phyloP scores from a whole-genome alignment of 2,113 vertebrate species.

The Excalfactoria chinensis region DNA sequence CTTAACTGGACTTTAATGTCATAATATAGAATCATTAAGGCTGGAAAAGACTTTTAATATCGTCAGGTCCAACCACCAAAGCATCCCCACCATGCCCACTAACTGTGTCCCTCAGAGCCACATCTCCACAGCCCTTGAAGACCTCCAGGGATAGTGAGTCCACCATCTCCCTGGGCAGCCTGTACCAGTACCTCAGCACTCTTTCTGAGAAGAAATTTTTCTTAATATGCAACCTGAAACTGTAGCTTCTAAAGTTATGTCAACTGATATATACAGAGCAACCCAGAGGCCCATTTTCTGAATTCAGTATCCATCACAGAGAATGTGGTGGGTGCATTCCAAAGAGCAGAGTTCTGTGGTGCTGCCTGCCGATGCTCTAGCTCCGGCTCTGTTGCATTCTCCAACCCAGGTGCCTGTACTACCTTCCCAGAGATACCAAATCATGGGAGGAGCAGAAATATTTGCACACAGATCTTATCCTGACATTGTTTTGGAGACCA shows the following conservation, averaged over 20 bases:
- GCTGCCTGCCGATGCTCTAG: background rate
- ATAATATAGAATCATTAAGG: background rate
- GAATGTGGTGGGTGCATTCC: rapidly evolving
- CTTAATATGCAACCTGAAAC: too few relatives aligned
- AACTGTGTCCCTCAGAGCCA: too few relatives aligned
- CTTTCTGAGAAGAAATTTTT: too few relatives aligned
- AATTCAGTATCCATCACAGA: background rate
- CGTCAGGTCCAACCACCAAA: too few relatives aligned
- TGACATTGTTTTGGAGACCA: background rate
- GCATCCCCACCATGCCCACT: too few relatives aligned
- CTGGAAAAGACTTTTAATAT: too few relatives aligned
- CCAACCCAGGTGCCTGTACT: background rate
- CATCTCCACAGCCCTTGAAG: too few relatives aligned
- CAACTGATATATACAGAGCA: background rate
- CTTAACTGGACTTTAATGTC: background rate
- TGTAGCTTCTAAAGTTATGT: background rate
- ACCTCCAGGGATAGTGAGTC: too few relatives aligned
- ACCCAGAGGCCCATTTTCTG: background rate
- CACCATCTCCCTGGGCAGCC: too few relatives aligned
- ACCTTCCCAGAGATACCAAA: background rate
- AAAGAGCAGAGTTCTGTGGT: background rate
- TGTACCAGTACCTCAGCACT: too few relatives aligned
- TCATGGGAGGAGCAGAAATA: background rate
- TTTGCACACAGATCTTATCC: background rate
- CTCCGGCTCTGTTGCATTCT: background rate